Evolutionary conservation across 2,113 vertebrate genomes (phyloP).

Genomic region (Dasyprocta punctata): DNA sequence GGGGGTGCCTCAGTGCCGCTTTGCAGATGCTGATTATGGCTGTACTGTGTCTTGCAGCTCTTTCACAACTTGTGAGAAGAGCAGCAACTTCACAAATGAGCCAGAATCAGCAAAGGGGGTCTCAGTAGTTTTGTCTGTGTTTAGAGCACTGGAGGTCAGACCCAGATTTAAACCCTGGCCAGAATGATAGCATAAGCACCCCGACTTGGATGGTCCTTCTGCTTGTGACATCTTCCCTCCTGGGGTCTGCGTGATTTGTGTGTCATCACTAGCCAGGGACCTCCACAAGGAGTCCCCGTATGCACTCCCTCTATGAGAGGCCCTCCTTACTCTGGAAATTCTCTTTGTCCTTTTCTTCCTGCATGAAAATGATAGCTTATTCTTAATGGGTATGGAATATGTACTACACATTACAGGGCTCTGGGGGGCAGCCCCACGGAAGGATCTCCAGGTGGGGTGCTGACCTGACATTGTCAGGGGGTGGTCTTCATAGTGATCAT

Average conservation of each 20-base stretch:
- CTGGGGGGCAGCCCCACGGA: neutral
- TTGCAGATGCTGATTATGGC: neutral
- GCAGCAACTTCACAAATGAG: neutral
- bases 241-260: neutral
- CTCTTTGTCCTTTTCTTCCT: neutral
- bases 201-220: fast-evolving
- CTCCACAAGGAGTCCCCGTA: fast-evolving
- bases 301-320: neutral
- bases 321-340: neutral
- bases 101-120: no score
- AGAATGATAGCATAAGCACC: fast-evolving
- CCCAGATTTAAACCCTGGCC: neutral
- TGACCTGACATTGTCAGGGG: no score
- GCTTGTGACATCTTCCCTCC: neutral
- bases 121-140: neutral
- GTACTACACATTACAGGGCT: neutral
- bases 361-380: neutral
- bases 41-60: neutral
- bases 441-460: neutral
- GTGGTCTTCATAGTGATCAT: neutral
- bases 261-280: neutral
- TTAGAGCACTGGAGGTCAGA: neutral
- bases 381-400: fast-evolving
- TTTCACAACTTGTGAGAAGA: neutral
- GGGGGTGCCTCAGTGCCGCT: neutral